Evolutionary conservation across 2,113 vertebrate genomes (phyloP).

Genomic region (Paramisgurnus dabryanus): DNA sequence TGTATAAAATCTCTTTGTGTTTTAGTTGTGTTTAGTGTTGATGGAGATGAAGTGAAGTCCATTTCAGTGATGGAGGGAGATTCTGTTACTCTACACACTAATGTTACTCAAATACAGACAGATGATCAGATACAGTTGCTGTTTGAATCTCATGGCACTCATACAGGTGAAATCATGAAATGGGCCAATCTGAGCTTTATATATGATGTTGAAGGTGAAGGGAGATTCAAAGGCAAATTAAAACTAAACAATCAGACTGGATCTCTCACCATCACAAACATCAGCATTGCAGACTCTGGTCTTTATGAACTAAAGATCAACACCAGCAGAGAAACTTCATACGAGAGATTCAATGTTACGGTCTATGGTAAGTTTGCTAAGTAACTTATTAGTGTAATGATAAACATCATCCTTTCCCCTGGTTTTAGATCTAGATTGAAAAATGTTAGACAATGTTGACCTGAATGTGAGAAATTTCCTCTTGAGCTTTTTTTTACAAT

Average conservation of each 20-base stretch:
- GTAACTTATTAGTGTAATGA: no score
- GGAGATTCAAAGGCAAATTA: background rate
- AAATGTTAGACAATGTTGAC: no score
- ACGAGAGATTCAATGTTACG: background rate
- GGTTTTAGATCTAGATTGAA: no score
- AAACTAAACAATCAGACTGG: background rate
- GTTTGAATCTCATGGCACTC: background rate
- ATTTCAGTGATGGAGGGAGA: constrained; percentile 13
- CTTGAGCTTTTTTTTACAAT: no score
- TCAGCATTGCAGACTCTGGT: background rate
- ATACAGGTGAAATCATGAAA: background rate
- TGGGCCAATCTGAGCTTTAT: background rate
- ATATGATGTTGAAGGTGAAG: no score
- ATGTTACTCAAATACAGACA: background rate
- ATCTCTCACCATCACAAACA: constrained; percentile 31
- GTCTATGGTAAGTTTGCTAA: background rate
- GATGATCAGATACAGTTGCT: background rate
- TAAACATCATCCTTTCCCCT: no score
- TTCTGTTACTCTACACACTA: constrained; percentile 1
- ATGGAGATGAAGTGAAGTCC: background rate
- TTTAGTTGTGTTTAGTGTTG: constrained; percentile 3
- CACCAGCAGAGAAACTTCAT: background rate
- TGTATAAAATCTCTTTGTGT: background rate
- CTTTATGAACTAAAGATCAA: background rate
- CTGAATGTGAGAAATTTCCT: no score